phyloP scores from a whole-genome alignment of 2,888 invertebrate species.

The Epicampocera succincta region DNA sequence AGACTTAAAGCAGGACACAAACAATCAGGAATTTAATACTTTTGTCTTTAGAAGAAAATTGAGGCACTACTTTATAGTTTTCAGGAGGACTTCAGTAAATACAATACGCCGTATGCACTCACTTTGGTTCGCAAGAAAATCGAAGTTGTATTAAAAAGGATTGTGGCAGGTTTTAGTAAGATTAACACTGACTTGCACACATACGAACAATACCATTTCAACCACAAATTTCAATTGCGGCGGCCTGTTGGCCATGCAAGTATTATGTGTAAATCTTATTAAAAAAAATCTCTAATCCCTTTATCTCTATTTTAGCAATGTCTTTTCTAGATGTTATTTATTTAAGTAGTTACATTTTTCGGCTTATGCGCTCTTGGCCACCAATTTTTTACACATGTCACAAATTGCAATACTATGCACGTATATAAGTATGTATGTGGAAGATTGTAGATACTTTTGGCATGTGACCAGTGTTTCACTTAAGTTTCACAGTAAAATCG shows the following conservation, averaged over 20 bases:
- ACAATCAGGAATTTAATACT: no score
- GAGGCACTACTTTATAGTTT: no score
- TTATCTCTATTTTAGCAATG: background rate
- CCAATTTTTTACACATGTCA: no score
- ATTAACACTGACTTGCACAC: constrained; percentile 26
- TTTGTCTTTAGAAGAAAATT: no score
- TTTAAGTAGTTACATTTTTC: background rate
- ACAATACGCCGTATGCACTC: background rate
- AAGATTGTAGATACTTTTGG: no score
- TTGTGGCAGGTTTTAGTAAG: constrained; percentile 61
- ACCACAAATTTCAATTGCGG: constrained; percentile 22
- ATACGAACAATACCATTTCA: constrained; percentile 13
- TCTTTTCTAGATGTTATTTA: constrained; percentile 9
- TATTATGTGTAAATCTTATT: constrained; percentile 35
- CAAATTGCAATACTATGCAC: no score
- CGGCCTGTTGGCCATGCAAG: background rate
- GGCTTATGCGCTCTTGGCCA: no score
- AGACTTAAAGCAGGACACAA: no score
- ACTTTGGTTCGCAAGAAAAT: constrained; percentile 21
- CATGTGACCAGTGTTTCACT: no score
- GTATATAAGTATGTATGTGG: no score
- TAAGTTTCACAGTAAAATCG: no score
- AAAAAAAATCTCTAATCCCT: constrained; percentile 26
- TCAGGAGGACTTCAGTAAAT: no score
- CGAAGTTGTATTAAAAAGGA: constrained; percentile 45